These are phyloP conservation scores for Cenopis cana DNA, from an alignment of 2,888 invertebrate genomes.

Conservation along the genomic window DNA sequence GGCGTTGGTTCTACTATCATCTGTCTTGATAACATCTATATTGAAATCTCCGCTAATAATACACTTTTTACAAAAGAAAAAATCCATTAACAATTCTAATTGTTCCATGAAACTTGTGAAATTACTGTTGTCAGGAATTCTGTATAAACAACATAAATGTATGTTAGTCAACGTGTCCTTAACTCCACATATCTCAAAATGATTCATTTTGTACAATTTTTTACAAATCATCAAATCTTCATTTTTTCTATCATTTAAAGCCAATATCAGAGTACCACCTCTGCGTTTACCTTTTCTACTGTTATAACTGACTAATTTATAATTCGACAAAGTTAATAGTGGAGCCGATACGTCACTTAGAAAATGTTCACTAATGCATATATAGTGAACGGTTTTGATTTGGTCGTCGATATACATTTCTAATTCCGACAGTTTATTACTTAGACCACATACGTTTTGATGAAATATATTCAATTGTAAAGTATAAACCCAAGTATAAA, in stretches of 20 bases:
- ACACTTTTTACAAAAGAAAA: background rate
- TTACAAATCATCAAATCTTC: background rate
- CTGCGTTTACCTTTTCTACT: constrained; percentile 3
- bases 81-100: background rate
- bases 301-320: background rate
- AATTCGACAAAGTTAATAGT: background rate
- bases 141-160: constrained; percentile 23
- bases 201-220: background rate
- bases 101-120: background rate
- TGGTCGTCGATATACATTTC: constrained; percentile 10
- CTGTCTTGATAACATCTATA: background rate
- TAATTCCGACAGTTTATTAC: background rate
- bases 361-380: constrained; percentile 35
- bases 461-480: too few species aligned
- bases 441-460: constrained; percentile 22
- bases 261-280: constrained; percentile 23
- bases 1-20: background rate
- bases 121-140: constrained; percentile 2
- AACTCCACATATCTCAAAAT: constrained; percentile 16
- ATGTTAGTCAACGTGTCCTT: constrained; percentile 1
- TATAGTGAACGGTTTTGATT: background rate
- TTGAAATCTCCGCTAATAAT: too few species aligned
- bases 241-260: background rate
- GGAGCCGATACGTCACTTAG: background rate
- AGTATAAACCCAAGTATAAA: too few species aligned